These are phyloP conservation scores for Portevinia maculata DNA, from an alignment of 2,888 invertebrate species.

Conservation along the genomic window DNA sequence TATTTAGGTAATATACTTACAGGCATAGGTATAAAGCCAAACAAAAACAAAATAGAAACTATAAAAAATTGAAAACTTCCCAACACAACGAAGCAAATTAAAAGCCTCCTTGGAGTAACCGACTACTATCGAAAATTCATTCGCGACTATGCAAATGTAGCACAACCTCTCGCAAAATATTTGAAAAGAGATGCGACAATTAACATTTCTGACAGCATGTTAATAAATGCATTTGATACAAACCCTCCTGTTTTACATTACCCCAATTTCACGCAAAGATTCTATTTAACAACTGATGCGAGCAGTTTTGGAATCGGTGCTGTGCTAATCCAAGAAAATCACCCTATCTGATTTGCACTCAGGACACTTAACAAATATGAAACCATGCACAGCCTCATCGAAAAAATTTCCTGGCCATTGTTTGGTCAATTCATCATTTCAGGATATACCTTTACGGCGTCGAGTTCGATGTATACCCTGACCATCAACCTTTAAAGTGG, in stretches of 20 bases:
- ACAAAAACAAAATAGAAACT: conserved; percentile 6
- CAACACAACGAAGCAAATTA: conserved; percentile 33
- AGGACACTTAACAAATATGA: conserved; percentile 15
- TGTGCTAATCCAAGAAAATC: background rate
- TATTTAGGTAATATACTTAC: conserved; percentile 42
- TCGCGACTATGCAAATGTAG: no score
- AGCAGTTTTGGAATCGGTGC: conserved; percentile 19
- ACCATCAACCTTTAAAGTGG: conserved; percentile 28
- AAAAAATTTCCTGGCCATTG: conserved; percentile 24
- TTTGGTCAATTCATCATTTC: conserved; percentile 24
- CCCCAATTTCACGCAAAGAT: conserved; percentile 20
- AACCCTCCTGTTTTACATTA: conserved; percentile 14
- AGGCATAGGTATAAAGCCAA: conserved; percentile 20
- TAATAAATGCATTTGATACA: conserved; percentile 24
- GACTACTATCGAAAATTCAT: no score
- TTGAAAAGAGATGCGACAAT: conserved; percentile 38
- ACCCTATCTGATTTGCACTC: no score
- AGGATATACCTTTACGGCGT: conserved; percentile 27
- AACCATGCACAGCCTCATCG: conserved; percentile 26
- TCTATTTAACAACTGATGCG: conserved; percentile 21
- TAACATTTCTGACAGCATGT: conserved; percentile 5
- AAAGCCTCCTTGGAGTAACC: conserved; percentile 31
- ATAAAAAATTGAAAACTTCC: conserved; percentile 23
- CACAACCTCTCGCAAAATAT: conserved; percentile 33
- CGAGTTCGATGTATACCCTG: conserved; percentile 19